phyloP scores from a whole-genome alignment of 2,113 vertebrate genomes.

The Dicerorhinus sumatrensis region DNA sequence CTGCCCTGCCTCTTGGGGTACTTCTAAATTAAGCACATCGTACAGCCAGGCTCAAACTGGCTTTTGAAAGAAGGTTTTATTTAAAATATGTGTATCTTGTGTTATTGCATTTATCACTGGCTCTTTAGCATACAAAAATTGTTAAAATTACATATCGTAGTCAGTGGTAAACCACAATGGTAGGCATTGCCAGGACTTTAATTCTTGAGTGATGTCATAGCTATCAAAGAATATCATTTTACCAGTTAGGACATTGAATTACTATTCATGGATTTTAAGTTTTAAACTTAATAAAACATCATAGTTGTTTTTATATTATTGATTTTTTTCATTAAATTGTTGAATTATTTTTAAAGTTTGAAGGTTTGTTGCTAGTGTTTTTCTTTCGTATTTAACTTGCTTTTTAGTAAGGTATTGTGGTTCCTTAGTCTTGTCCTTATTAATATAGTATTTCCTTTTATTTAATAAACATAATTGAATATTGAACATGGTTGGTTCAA shows the following conservation, averaged over 20 bases:
- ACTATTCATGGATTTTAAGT: conserved; percentile 31
- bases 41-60: not conserved
- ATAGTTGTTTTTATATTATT: conserved; percentile 25
- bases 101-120: not conserved
- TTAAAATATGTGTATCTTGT: not conserved
- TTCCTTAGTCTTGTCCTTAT: conserved; percentile 50
- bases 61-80: conserved; percentile 15
- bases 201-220: conserved; percentile 33
- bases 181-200: conserved; percentile 32
- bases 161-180: not conserved
- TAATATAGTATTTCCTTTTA: not conserved
- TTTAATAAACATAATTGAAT: conserved; percentile 48
- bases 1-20: not conserved
- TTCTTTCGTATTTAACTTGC: not conserved
- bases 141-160: not conserved
- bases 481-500: conserved; percentile 50
- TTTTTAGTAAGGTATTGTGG: conserved; percentile 28
- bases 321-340: conserved; percentile 38
- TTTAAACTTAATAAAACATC: conserved; percentile 26
- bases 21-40: conserved; percentile 12
- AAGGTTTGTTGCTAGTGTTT: conserved; percentile 39
- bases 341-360: conserved; percentile 36
- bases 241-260: not conserved
- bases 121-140: not conserved
- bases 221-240: conserved; percentile 23